Conservation (phyloP, 35 echinoderm and acorn worm genomes). For the Apostichopus japonicus region DNA sequence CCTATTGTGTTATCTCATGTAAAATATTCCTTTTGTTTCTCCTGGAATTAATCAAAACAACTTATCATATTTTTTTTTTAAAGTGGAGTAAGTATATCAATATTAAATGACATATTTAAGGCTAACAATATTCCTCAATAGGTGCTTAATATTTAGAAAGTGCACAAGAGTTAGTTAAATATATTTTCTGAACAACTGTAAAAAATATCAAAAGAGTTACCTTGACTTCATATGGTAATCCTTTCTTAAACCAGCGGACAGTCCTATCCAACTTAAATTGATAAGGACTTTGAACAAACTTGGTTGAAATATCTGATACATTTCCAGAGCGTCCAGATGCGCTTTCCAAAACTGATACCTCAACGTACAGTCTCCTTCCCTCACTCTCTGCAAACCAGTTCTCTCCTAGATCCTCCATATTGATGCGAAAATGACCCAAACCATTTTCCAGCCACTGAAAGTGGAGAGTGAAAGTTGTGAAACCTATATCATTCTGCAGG, state of each 20-base stretch:
- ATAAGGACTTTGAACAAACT: slow-evolving; percentile 67
- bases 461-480: not conserved
- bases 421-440: not conserved
- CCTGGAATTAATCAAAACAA: no score
- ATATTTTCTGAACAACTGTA: no score
- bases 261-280: slow-evolving; percentile 61
- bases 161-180: no score
- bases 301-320: slow-evolving; percentile 30
- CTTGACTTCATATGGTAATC: slow-evolving; percentile 83
- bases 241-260: slow-evolving; percentile 63
- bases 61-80: no score
- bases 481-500: not conserved
- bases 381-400: slow-evolving; percentile 77
- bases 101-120: no score
- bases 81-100: no score
- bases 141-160: no score
- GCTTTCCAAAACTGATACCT: slow-evolving; percentile 57
- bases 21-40: no score
- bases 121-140: no score
- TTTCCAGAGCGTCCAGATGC: slow-evolving; percentile 58
- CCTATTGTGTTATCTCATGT: no score
- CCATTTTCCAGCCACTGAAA: slow-evolving; percentile 33
- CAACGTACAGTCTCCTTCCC: slow-evolving; percentile 52
- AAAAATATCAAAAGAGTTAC: slow-evolving; percentile 49
- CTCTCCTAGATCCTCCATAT: slow-evolving; percentile 7